Evolutionary conservation across 2,113 vertebrate genomes (phyloP), one percentile per base, ranked within the genome.

Genomic region (Lucifuga dentata): DNA sequence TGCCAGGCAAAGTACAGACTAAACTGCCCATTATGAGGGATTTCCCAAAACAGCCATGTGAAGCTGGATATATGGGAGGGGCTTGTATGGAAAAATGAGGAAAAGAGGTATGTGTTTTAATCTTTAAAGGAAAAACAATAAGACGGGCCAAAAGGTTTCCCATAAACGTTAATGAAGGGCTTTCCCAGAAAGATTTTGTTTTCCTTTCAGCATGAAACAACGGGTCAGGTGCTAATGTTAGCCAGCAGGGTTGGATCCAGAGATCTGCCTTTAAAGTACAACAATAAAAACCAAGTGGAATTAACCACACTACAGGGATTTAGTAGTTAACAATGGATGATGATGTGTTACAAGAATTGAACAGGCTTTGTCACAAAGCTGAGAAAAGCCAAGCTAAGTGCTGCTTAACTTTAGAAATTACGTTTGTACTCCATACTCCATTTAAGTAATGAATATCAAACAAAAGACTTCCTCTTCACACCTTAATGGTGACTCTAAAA

Each of bases 121-220:
- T 82, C 76, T 65, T 82, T 44, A 66, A 80, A 76, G 51, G 50
- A 55, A 80, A 78, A 80, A 84, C 74, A 76, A 66, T 20, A 44
- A 61, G 57, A 76, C 58, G 66, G 77, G 80, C 80, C 82, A 86
- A 83, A 82, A 81, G 84, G 78, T 88, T 93, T 91, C 89, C 89
- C 83, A 92, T 91, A 90, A 91, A 88, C 66, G 76, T 82, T 89
- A 89, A 90, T 86, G 64, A 92, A 80, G 87, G 91, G 89, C 78
- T 89, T 92, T 92, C 91, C 89, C 89, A 92, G 87, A 92, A 91
- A 76, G 16, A 26, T 56, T 67, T 66, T 75, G 60, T 68, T 46
- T 32, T 63, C 10, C 20, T 56, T 84, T 53, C 55, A 56, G 57
- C 69, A 48, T 71, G 60, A 85, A 88, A 87, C 82, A 83, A 76